phyloP scores from a whole-genome alignment of 2,113 vertebrate genomes.

The Steatornis caripensis region DNA sequence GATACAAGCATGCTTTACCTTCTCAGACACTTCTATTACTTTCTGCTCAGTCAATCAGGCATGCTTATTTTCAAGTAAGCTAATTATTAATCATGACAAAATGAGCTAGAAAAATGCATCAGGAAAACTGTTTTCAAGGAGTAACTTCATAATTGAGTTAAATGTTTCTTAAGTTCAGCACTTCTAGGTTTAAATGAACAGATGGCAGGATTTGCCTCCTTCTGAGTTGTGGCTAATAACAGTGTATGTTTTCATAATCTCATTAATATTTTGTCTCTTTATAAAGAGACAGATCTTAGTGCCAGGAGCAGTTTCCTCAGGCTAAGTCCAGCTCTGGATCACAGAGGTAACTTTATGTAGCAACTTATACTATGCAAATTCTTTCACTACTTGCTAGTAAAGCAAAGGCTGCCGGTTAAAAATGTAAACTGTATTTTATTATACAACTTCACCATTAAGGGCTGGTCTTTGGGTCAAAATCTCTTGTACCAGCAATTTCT shows the following conservation, averaged over 20 bases:
- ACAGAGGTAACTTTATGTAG: background rate
- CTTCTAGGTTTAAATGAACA: background rate
- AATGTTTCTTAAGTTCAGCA: background rate
- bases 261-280: background rate
- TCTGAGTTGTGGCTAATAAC: background rate
- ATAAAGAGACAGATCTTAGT: background rate
- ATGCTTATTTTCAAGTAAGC: background rate
- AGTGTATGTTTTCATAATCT: background rate
- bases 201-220: background rate
- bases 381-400: background rate
- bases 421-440: background rate
- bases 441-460: background rate
- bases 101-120: background rate
- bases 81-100: conserved; percentile 7
- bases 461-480: background rate
- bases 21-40: background rate
- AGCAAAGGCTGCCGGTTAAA: background rate
- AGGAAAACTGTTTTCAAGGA: background rate
- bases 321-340: background rate
- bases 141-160: background rate
- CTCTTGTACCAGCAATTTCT: background rate
- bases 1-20: background rate
- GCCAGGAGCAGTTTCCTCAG: background rate
- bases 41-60: background rate
- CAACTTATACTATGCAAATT: background rate